A percentile compares a stretch with the other conserved stretches of the same genome.
phyloP scores from a whole-genome alignment of 2,113 vertebrate species.

The Spea multiplicata region DNA sequence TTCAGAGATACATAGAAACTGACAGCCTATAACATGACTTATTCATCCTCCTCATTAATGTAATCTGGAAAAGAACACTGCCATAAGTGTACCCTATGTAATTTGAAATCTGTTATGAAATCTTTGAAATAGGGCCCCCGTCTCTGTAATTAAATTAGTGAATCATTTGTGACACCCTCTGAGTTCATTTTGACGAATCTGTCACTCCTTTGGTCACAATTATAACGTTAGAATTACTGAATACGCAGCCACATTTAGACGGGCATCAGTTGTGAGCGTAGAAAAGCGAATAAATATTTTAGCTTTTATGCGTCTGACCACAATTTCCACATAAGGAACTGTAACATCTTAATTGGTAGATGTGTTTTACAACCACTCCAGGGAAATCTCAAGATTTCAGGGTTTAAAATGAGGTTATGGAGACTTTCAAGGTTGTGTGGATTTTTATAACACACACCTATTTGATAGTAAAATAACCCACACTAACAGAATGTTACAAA shows the following conservation, averaged over 20 bases:
- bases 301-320: neutral
- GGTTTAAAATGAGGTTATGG: too few species aligned
- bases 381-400: too few species aligned
- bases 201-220: neutral
- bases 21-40: conserved; percentile 41
- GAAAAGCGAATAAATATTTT: neutral
- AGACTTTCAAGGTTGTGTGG: too few species aligned
- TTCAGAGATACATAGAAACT: conserved; percentile 27
- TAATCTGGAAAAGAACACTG: conserved; percentile 32
- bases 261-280: neutral
- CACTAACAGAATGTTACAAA: too few species aligned
- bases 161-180: conserved; percentile 1
- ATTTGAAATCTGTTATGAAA: conserved; percentile 30
- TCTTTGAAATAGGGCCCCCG: neutral
- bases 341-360: neutral
- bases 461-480: too few species aligned
- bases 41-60: conserved; percentile 39
- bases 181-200: neutral
- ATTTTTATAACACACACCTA: too few species aligned
- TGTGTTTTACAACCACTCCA: neutral
- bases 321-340: neutral
- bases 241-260: neutral
- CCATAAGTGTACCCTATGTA: conserved; percentile 31
- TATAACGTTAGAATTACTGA: neutral
- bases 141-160: neutral